Conservation (phyloP, 53 echinoderm and acorn worm species). For the Crossaster papposus region DNA sequence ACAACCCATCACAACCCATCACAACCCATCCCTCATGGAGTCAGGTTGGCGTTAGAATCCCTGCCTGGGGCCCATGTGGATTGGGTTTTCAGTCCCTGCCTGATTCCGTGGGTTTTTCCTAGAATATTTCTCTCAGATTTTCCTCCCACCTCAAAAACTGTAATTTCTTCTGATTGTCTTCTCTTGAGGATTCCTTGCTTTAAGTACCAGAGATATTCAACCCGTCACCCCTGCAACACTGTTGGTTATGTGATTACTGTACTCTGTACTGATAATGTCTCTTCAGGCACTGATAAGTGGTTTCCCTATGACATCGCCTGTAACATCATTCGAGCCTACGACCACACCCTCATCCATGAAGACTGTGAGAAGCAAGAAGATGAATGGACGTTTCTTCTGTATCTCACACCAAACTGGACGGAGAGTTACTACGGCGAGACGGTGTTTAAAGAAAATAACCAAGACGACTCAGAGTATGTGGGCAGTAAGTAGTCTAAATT, state of each 20-base stretch:
- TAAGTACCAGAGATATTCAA: too few species aligned
- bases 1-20: too few species aligned
- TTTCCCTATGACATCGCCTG: conserved; percentile 93
- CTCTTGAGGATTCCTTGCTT: too few species aligned
- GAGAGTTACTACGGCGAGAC: conserved; percentile 85
- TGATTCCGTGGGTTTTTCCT: too few species aligned
- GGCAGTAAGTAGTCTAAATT: conserved; percentile 57
- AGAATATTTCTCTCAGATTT: too few species aligned
- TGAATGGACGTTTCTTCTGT: conserved; percentile 97
- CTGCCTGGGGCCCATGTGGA: too few species aligned
- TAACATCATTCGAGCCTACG: conserved; percentile 83
- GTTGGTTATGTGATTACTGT: not conserved
- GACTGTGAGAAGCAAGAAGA: conserved; percentile 84
- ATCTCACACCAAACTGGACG: conserved; percentile 80
- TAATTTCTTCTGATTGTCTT: too few species aligned
- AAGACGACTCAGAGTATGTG: conserved; percentile 67
- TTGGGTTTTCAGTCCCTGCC: too few species aligned
- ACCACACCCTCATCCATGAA: conserved; percentile 90
- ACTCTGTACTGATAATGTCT: not conserved
- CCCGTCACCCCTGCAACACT: not conserved
- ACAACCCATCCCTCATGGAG: too few species aligned
- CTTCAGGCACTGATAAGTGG: conserved; percentile 82
- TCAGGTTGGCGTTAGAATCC: too few species aligned
- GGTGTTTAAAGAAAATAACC: conserved; percentile 60
- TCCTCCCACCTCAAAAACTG: too few species aligned